Evolutionary conservation across 92 coral and sea anemone genomes (phyloP), one percentile per base, ranked within the genome.

Genomic region (Umimayanthus chanpuru): DNA sequence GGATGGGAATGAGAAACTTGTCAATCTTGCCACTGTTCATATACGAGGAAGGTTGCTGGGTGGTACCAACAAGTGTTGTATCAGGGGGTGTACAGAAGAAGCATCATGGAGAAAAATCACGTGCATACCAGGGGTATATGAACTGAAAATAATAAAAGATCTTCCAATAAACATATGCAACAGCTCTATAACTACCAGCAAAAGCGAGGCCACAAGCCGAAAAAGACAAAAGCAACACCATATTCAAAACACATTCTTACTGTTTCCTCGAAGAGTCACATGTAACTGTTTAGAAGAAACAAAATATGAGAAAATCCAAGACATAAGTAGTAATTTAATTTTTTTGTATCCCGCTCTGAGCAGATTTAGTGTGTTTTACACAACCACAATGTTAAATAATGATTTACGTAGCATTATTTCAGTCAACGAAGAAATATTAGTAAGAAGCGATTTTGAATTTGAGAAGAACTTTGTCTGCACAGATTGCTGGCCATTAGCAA

Each of bases 191-290:
- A n/a, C n/a, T n/a, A n/a, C n/a, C n/a, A n/a, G n/a, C n/a, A n/a
- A n/a, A n/a, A n/a, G n/a, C n/a, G n/a, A n/a, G n/a, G n/a, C n/a
- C n/a, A n/a, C n/a, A n/a, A n/a, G n/a, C n/a, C n/a, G n/a, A n/a
- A n/a, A n/a, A n/a, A n/a, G n/a, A n/a, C n/a, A n/a, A n/a, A n/a
- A n/a, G n/a, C n/a, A n/a, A n/a, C n/a, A n/a, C 89, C 83, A 2
- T 86, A 83, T 86, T 61, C 70, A 58, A 28, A 85, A 73, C 88
- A 85, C 81, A 85, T 36, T 50, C 81, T 85, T 2, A 26, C n/a
- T 29, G 16, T 85, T 20, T 71, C 28, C 41, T 70, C 88, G 9
- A 70, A 71, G 47, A 9, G 23, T 25, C 44, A 70, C 47, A 81
- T 25, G 88, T 84, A 84, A 84, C 88, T 84, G 64, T 21, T 70